These are phyloP conservation scores for Stegostoma tigrinum DNA, from an alignment of 2,113 vertebrate genomes.

Conservation along the genomic window DNA sequence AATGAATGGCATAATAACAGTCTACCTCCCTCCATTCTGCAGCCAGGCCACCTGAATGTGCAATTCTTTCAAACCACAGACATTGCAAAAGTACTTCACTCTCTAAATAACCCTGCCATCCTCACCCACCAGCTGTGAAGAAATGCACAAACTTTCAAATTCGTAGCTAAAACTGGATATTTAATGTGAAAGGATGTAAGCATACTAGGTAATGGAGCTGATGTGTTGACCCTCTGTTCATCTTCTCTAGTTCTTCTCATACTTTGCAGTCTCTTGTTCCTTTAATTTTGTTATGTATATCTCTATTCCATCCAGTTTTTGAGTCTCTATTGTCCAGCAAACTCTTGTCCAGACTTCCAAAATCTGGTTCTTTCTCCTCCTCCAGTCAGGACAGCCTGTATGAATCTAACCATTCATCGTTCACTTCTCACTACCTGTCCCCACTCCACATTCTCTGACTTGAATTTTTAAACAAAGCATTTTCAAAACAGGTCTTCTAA, in stretches of 20 bases:
- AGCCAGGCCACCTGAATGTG: background rate
- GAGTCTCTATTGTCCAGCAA: background rate
- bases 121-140: background rate
- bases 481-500: background rate
- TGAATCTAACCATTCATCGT: background rate
- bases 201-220: background rate
- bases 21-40: background rate
- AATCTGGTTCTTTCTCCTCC: background rate
- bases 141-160: background rate
- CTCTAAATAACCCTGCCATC: background rate
- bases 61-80: background rate
- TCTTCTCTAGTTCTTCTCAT: background rate
- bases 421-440: background rate
- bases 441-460: no score
- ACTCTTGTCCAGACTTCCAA: background rate
- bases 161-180: background rate
- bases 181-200: background rate
- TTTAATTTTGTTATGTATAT: background rate
- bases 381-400: background rate
- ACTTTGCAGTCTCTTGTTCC: background rate
- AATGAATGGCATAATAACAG: background rate
- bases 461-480: no score
- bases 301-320: background rate
- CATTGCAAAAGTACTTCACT: background rate
- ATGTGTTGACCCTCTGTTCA: background rate